phyloP scores from a whole-genome alignment of 2,888 invertebrate genomes.

The Tetragnatha montana region DNA sequence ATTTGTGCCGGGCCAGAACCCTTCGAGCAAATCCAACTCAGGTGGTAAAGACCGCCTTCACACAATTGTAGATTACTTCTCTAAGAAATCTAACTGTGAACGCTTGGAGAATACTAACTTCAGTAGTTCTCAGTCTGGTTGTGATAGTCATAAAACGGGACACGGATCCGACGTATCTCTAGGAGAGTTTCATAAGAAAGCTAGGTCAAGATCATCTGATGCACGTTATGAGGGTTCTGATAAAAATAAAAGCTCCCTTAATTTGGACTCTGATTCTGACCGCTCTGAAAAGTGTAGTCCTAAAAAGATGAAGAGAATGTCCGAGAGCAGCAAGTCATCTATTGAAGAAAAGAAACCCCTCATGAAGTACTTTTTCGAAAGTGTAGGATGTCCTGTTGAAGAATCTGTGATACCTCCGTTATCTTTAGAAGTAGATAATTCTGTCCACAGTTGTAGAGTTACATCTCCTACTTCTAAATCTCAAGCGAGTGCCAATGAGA shows the following conservation, averaged over 20 bases:
- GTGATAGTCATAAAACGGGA: constrained; percentile 31
- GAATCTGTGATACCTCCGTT: not conserved
- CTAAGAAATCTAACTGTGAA: constrained; percentile 39
- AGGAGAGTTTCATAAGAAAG: constrained; percentile 13
- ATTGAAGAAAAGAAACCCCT: constrained; percentile 65
- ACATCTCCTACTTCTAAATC: constrained; percentile 30
- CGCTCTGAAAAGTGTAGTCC: constrained; percentile 39
- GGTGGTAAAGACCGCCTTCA: constrained; percentile 53
- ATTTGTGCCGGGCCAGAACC: constrained; percentile 38
- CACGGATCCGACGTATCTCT: constrained; percentile 11
- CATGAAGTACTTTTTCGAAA: constrained; percentile 71
- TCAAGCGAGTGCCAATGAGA: constrained; percentile 1
- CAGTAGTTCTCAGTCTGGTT: constrained; percentile 38
- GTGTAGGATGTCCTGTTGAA: constrained; percentile 35
- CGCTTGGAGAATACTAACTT: constrained; percentile 11
- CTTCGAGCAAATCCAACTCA: not conserved
- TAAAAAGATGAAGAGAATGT: constrained; percentile 12
- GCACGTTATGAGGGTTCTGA: constrained; percentile 46
- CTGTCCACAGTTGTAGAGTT: not conserved
- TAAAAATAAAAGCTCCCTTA: constrained; percentile 31
- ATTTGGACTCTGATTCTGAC: constrained; percentile 30
- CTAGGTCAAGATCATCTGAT: constrained; percentile 30
- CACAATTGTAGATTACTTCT: constrained; percentile 65
- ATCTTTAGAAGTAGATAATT: not conserved
- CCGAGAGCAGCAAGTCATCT: constrained; percentile 34